phyloP scores from a whole-genome alignment of 2,888 invertebrate species.

The Galerucella calmariensis region DNA sequence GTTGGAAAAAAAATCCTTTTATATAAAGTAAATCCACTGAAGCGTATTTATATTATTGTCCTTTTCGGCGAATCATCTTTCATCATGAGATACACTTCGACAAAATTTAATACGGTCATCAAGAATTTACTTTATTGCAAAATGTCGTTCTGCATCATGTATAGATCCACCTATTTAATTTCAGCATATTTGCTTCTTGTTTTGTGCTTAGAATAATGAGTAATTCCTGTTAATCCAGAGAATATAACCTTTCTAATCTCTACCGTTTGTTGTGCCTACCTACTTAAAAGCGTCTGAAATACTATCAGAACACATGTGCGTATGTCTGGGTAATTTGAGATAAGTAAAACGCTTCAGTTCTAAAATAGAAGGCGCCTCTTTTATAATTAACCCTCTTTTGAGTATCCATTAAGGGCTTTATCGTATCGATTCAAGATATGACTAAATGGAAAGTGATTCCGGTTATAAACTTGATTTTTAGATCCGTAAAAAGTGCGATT shows the following conservation, averaged over 20 bases:
- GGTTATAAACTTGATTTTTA: conserved; percentile 10
- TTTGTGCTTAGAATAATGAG: no score
- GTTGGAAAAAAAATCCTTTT: background rate
- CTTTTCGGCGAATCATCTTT: background rate
- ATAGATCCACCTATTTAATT: no score
- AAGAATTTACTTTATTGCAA: background rate
- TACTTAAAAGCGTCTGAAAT: conserved; percentile 31
- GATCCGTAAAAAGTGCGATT: background rate
- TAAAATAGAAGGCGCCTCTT: conserved; percentile 46
- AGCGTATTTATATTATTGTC: background rate
- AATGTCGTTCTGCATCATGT: no score
- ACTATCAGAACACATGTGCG: conserved; percentile 39
- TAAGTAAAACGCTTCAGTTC: conserved; percentile 44
- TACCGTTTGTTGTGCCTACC: conserved; percentile 21
- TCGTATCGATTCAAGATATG: conserved; percentile 39
- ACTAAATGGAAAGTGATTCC: conserved; percentile 34
- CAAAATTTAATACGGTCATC: background rate
- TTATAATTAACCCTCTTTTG: conserved; percentile 42
- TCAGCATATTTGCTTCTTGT: no score
- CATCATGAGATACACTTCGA: background rate
- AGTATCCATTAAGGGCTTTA: conserved; percentile 44
- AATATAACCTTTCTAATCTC: conserved; percentile 10
- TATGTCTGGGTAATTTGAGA: conserved; percentile 44
- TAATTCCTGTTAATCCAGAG: background rate
- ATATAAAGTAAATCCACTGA: background rate